Evolutionary conservation across 2,113 vertebrate genomes (phyloP).

Genomic region (Casuarius casuarius): DNA sequence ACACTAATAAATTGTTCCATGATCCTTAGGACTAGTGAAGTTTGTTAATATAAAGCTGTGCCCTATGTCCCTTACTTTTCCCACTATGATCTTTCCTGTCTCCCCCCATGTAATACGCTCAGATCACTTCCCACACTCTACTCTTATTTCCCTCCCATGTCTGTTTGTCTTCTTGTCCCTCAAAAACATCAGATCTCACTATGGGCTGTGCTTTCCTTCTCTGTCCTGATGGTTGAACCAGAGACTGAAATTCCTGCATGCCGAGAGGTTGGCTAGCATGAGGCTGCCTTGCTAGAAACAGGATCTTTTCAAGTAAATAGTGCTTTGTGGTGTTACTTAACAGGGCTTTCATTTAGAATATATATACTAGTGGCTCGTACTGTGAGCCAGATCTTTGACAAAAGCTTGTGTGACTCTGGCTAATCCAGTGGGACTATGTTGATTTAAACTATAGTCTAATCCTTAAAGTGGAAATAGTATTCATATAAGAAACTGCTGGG

Average conservation of each 20-base stretch:
- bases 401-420: neutral
- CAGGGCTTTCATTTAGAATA: neutral
- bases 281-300: neutral
- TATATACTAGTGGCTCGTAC: neutral
- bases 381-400: neutral
- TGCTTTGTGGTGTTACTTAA: neutral
- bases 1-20: neutral
- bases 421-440: neutral
- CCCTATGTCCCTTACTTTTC: neutral
- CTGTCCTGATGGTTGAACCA: neutral
- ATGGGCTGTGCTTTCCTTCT: neutral
- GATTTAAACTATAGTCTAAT: neutral
- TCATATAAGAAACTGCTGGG: neutral
- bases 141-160: neutral
- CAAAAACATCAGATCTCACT: neutral
- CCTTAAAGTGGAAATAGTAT: neutral
- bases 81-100: neutral
- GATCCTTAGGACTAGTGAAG: neutral
- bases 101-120: neutral
- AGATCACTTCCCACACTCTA: accelerated
- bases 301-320: neutral
- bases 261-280: neutral
- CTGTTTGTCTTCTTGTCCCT: neutral
- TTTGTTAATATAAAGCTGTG: neutral
- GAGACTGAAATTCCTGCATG: neutral